Evolutionary conservation across 2,888 invertebrate genomes (phyloP), one percentile per base, ranked within the genome.

Genomic region (Drosophila emarginata): DNA sequence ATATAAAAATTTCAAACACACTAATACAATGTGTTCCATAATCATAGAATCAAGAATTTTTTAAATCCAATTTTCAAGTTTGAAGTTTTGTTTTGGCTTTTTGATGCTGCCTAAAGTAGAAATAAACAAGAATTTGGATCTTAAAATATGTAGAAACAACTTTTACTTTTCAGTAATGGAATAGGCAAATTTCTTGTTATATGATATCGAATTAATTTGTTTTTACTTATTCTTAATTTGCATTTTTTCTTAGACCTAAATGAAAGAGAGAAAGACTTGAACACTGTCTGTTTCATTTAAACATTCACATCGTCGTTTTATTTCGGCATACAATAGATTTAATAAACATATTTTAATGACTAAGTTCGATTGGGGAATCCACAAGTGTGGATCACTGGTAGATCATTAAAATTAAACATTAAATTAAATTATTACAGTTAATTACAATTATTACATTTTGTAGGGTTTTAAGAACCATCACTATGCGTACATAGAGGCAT

Each of bases 311-410:
- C 64, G 72, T 76, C 74, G 68, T 64, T 81, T 83, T 88, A 88
- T 69, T 83, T 83, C 64, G 78, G 67, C 76, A 76, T 78, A 77
- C 56, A 62, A 67, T 74, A 75, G 72, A 72, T 77, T 76, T 77
- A 74, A 79, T 78, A 78, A 77, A 81, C 81, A 80, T 88, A 88
- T 77, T 81, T 80, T 81, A 89, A 90, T 89, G 90, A 89, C 89
- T 89, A 90, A 78, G 80, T 88, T 85, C 80, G 85, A 79, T 81
- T 71, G 75, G 74, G 74, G 81, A 78, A 67, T 58, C 63, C 71
- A 60, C 56, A 23, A 57, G 68, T 39, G 64, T 67, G 72, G 73
- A 65, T 69, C 70, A 77, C 80, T 68, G 83, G 67, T 80, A 76
- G 78, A 85, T 71, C 73, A 76, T 80, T 89, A 80, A 74, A 65